Evolutionary conservation across 1,140 invertebrate species (phyloP).

Genomic region (Formica exsecta): DNA sequence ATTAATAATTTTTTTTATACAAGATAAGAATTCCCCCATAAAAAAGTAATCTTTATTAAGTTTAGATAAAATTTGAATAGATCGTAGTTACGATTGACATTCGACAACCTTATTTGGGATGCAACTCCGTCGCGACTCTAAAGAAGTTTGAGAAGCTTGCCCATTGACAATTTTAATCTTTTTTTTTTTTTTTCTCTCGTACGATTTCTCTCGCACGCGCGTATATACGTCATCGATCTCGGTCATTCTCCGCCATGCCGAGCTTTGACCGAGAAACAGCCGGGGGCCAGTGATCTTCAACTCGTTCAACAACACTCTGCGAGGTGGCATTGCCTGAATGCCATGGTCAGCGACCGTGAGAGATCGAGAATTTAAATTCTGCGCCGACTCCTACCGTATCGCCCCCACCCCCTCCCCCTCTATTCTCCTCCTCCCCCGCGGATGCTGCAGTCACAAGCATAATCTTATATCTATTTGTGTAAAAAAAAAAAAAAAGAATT

Average conservation of each 20-base stretch:
- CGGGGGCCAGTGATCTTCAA: slow-evolving; percentile 73
- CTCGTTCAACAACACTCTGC: slow-evolving; percentile 72
- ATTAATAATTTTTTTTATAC: not conserved
- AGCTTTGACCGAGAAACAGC: slow-evolving; percentile 63
- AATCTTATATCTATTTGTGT: slow-evolving; percentile 47
- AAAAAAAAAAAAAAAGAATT: not conserved
- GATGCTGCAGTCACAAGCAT: slow-evolving; percentile 19
- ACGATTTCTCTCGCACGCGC: not conserved
- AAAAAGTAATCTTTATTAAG: not conserved
- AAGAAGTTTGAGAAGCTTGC: not conserved
- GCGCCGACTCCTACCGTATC: slow-evolving; percentile 52
- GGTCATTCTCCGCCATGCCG: slow-evolving; percentile 63
- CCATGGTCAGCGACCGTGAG: slow-evolving; percentile 76
- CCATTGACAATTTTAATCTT: slow-evolving; percentile 15
- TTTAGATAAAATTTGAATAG: not conserved
- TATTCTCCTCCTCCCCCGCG: not conserved
- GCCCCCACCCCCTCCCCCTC: not conserved
- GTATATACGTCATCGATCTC: slow-evolving; percentile 61
- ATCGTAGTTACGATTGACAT: not conserved
- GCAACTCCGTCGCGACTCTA: not conserved
- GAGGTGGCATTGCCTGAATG: slow-evolving; percentile 73
- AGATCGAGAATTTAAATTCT: slow-evolving; percentile 77
- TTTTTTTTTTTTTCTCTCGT: not conserved
- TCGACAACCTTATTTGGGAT: not conserved
- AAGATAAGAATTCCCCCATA: not conserved